phyloP scores from a whole-genome alignment of 2,797 vertebrate genomes.

The Sebastes iracundus region DNA sequence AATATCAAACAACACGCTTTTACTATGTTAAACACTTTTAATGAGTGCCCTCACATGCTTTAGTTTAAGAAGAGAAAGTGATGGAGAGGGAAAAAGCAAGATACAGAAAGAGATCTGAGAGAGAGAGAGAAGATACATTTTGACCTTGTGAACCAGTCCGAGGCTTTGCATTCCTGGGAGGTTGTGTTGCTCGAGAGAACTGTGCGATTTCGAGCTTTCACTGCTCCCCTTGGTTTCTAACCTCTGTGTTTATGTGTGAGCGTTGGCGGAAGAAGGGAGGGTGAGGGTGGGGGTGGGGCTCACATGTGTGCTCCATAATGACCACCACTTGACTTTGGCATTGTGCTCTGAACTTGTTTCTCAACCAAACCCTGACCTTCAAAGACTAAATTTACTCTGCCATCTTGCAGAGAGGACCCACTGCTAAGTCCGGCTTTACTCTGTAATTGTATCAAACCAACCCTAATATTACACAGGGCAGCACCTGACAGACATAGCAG shows the following conservation, averaged over 20 bases:
- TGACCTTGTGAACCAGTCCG: constrained; percentile 51
- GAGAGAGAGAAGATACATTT: background rate
- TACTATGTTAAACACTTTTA: constrained; percentile 10
- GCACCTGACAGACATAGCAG: constrained; percentile 30
- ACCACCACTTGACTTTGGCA: constrained; percentile 55
- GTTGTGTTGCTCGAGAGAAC: constrained; percentile 24
- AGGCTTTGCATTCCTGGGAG: constrained; percentile 49
- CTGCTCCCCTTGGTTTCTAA: constrained; percentile 35
- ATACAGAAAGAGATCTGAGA: background rate
- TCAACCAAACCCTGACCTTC: constrained; percentile 54
- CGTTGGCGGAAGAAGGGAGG: background rate
- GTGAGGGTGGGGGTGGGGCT: background rate
- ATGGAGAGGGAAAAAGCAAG: background rate
- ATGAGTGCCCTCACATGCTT: background rate
- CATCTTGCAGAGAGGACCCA: constrained; percentile 27
- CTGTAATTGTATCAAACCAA: constrained; percentile 49
- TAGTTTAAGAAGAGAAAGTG: background rate
- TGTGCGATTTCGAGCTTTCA: constrained; percentile 49
- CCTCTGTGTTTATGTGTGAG: constrained; percentile 36
- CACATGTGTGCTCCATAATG: constrained; percentile 21
- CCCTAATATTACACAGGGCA: constrained; percentile 35
- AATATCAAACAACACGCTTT: constrained; percentile 6
- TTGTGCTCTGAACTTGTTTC: constrained; percentile 24
- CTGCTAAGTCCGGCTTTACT: constrained; percentile 27
- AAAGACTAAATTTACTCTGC: constrained; percentile 38